Conservation (phyloP, 2,888 invertebrate species). For the Cenopis cana region DNA sequence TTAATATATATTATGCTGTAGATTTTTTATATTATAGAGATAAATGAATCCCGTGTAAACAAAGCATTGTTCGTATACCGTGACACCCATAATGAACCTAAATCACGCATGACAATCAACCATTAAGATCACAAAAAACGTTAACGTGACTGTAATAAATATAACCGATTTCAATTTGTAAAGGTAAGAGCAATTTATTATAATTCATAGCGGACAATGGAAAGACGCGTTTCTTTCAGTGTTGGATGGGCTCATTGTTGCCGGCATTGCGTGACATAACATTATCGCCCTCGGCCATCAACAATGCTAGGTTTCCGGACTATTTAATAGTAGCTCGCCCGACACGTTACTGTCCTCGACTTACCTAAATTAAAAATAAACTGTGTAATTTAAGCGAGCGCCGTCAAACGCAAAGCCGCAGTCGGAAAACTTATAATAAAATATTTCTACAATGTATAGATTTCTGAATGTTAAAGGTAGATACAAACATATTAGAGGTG, state of each 20-base stretch:
- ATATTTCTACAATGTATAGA: slow-evolving; percentile 35
- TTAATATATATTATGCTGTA: too few species aligned
- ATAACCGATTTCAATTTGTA: slow-evolving; percentile 25
- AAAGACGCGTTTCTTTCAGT: slow-evolving; percentile 41
- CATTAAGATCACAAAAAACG: neutral
- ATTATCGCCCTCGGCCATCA: slow-evolving; percentile 37
- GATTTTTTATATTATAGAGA: too few species aligned
- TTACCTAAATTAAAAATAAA: slow-evolving; percentile 38
- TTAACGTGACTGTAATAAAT: slow-evolving; percentile 10
- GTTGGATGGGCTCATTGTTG: slow-evolving; percentile 35
- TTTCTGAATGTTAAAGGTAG: too few species aligned
- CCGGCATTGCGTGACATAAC: slow-evolving; percentile 42
- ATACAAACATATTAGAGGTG: too few species aligned
- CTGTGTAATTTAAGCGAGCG: slow-evolving; percentile 28
- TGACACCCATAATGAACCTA: neutral
- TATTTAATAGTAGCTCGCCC: slow-evolving; percentile 38
- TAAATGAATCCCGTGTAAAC: too few species aligned
- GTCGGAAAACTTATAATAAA: neutral
- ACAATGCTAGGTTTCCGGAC: slow-evolving; percentile 40
- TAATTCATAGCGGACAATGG: slow-evolving; percentile 39
- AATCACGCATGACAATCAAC: slow-evolving; percentile 1
- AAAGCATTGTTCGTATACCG: too few species aligned
- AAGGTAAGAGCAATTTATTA: slow-evolving; percentile 42
- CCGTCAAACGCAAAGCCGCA: neutral
- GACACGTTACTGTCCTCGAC: slow-evolving; percentile 42